Evolutionary conservation across 2,797 vertebrate species (phyloP), one percentile per base, ranked within the genome.

Genomic region (Catharus ustulatus): DNA sequence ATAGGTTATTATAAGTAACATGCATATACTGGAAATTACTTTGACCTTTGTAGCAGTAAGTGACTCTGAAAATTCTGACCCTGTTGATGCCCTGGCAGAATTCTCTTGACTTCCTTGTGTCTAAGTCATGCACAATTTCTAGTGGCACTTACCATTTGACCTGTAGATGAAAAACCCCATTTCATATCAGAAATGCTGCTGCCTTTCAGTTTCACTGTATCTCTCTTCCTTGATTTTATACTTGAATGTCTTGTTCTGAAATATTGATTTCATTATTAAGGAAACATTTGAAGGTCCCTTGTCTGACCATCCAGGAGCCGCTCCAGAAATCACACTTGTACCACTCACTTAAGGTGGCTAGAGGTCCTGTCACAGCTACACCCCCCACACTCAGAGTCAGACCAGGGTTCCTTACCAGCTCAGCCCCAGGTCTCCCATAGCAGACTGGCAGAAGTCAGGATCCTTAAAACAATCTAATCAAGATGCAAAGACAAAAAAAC

Each of bases 1-100:
- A 71, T 3, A 29, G 24, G 29, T 85, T 84, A 78, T 90, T 91
- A 48, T 73, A 86, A 92, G 74, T 77, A 91, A 67, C 48, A 15
- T 36, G 48, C 4, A 11, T 48, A 43, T 46, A 52, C 66, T 73
- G 67, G 45, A 88, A 88, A 71, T 74, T 55, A 69, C 43, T 89
- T 88, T 63, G 77, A 90, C 57, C 59, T 90, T 87, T 57, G 48
- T 42, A 82, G 64, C 51, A 92, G 84, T 64, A 12, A 71, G 11
- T 38, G 49, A 40, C 42, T 76, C 29, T 59, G 24, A 64, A 72
- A 88, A 74, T 71, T 76, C 45, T 79, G 71, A 38, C 22, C 16
- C 36, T 59, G 40, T 21, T 64, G 51, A 80, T 1, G 1, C 59
- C 43, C 36, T 79, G 58, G 34, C 59, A 94, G 43, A 91, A 63